Conservation (phyloP, 2,888 invertebrate species). For the Protophormia terraenovae region DNA sequence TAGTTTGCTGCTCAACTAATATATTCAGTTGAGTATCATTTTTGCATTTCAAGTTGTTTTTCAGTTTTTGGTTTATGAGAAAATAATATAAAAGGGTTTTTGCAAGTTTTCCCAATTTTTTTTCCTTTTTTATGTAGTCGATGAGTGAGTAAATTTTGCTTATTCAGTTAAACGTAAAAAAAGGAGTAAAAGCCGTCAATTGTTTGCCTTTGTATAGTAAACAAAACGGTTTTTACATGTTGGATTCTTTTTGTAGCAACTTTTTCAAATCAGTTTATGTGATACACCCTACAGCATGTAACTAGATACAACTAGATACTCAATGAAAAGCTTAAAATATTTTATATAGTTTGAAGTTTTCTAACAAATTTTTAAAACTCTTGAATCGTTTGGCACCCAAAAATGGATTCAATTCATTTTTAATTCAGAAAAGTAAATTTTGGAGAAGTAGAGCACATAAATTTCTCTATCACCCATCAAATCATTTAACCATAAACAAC, state of each 20-base stretch:
- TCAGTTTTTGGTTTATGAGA: background rate
- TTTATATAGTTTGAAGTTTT: too few relatives aligned
- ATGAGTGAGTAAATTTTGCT: background rate
- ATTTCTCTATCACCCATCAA: background rate
- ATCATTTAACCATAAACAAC: background rate
- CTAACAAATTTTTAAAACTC: too few relatives aligned
- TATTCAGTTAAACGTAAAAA: background rate
- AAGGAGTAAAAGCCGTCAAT: background rate
- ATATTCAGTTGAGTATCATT: background rate
- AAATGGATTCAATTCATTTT: too few relatives aligned
- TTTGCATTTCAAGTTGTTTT: background rate
- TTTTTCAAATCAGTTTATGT: background rate
- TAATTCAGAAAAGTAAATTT: too few relatives aligned
- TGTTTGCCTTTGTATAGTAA: background rate
- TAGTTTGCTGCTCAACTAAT: background rate
- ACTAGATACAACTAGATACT: too few relatives aligned
- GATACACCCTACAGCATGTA: background rate
- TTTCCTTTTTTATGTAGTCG: background rate
- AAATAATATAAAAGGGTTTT: background rate
- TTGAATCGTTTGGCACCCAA: too few relatives aligned
- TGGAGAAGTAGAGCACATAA: background rate
- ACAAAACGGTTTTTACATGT: background rate
- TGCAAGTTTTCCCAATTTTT: background rate
- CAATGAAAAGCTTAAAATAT: too few relatives aligned
- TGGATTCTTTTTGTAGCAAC: background rate